phyloP scores from a whole-genome alignment of 2,113 vertebrate species.

The Leucosticte australis region DNA sequence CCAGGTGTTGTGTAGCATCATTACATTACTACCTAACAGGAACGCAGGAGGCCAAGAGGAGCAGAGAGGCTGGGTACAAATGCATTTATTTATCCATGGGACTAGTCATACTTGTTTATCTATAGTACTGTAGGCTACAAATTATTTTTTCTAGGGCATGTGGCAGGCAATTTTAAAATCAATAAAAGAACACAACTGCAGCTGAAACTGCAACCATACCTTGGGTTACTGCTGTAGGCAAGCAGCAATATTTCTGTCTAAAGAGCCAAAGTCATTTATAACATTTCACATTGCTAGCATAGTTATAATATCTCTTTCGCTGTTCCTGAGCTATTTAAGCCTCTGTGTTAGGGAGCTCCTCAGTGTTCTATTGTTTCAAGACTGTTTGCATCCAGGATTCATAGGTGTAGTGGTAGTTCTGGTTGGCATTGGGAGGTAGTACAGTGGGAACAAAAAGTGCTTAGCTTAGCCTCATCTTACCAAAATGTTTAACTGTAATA shows the following conservation, averaged over 20 bases:
- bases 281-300: rapidly evolving
- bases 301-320: neutral
- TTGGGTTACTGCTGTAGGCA: neutral
- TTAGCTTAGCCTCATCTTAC: neutral
- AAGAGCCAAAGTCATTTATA: neutral
- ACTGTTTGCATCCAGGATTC: neutral
- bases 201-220: neutral
- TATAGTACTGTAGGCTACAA: neutral
- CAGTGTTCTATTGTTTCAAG: neutral
- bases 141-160: neutral
- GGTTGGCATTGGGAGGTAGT: neutral
- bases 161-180: neutral
- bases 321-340: neutral
- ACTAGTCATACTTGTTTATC: neutral
- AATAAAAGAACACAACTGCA: neutral
- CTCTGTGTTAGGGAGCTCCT: neutral
- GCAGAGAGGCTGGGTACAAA: neutral
- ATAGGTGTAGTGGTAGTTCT: neutral
- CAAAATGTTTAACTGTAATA: neutral
- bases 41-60: neutral
- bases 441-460: rapidly evolving
- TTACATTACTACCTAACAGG: neutral
- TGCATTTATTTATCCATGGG: neutral
- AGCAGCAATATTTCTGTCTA: neutral
- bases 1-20: neutral